Evolutionary conservation across 2,888 invertebrate species (phyloP), one percentile per base, ranked within the genome.

Genomic region (Diadegma fenestrale): DNA sequence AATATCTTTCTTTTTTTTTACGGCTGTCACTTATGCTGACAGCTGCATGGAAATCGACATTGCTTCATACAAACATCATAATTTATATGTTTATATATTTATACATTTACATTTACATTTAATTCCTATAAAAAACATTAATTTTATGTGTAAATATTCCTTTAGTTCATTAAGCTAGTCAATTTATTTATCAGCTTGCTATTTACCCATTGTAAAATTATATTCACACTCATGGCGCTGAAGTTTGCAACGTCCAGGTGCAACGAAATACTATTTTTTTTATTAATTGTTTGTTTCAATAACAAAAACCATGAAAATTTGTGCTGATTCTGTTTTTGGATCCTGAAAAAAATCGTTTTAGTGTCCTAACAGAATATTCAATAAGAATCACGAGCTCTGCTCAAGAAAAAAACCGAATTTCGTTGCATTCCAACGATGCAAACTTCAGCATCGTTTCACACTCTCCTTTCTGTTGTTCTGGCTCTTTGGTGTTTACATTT

Each of bases 1-100:
- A 41, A 75, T 77, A 80, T 77, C 30, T 63, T 76, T 76, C 4
- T 33, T 33, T n/a, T 33, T 51, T 87, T 85, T 75, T 78, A 86
- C 89, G 90, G 90, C 92, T 92, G 91, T 92, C 91, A 90, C 91
- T 78, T 87, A 89, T 84, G 90, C 91, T 91, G 91, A 92, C 92
- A 92, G 91, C 91, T 92, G 92, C 92, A 92, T 92, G 91, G 91
- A 90, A 90, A 90, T 92, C 91, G 91, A 90, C 92, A 81, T 82
- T 73, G 84, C 82, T 79, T 64, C 80, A 69, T 75, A 85, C 66
- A 80, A 37, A 72, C 26, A 71, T 33, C 66, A 26, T n/a, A 48
- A 69, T 54, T 66, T 30, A 78, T 41, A 64, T 48, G 26, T 41
- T 64, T 72, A 61, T 63, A 75, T 19, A 63, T 69, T 54, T 45